Base-by-base conservation (phyloP, 2,888 invertebrate genomes). In the Gymnosoma rotundatum region DNA sequence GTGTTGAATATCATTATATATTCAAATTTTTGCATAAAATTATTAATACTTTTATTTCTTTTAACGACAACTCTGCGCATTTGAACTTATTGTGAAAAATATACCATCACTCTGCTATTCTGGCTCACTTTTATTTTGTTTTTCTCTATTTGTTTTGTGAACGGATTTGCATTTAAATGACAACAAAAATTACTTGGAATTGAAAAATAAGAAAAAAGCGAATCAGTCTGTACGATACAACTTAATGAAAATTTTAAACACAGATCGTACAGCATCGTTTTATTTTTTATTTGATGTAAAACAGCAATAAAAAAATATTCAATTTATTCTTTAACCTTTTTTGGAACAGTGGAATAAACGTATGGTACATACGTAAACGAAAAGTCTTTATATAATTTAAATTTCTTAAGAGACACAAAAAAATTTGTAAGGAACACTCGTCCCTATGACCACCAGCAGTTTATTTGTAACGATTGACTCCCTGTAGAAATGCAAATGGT, bases 91-190 rank as follows among this genome's bases (percentile, higher is more conserved):
- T 38, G 36, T 16, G n/a, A 32, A 60, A 78, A 54, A 70, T 18
- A n/a, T 66, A n/a, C 1, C 38, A 38, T 74, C 52, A 32, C 16
- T 60, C 76, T 67, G 79, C 42, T 20, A 70, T 80, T 67, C 79
- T 60, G 72, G 42, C 56, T 67, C 56, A 67, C 32, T 72, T 82
- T 60, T 52, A 52, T 63, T 60, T 67, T 0, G n/a, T 54, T 2
- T 20, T 52, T 45, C 72, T 50, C 38, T 32, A 32, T 79, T 80
- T 63, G n/a, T 64, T 72, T 56, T 76, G 21, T 56, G 50, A 61
- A 73, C 61, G 73, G 73, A 84, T 84, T 84, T 84, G 76, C 83
- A 84, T 80, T 54, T 45, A 73, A 78, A 84, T 84, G 80, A 58
- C 45, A 80, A 76, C 21, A 66, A 67, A 80, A 76, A 48, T 61